A percentile compares a stretch with the other conserved stretches of the same genome.
phyloP scores from a whole-genome alignment of 2,113 vertebrate species.

The Raja brachyura region DNA sequence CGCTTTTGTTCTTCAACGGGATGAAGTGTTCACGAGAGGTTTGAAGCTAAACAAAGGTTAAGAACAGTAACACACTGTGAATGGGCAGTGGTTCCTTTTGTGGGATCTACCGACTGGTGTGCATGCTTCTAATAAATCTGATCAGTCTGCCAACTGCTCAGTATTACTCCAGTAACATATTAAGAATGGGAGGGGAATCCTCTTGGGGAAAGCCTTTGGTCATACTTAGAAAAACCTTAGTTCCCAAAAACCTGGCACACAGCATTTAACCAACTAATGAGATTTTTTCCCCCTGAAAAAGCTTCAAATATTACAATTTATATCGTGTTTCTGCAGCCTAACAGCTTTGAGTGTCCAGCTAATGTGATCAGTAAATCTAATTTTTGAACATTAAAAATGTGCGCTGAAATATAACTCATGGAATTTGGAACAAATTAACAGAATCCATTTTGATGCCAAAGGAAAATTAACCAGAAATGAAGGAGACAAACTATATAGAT shows the following conservation, averaged over 20 bases:
- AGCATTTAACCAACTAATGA: not conserved
- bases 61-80: no score
- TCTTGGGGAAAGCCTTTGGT: not conserved
- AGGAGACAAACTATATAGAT: not conserved
- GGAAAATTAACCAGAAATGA: not conserved
- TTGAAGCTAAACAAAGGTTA: no score
- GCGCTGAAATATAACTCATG: not conserved
- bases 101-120: not conserved
- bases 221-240: not conserved
- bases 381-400: not conserved
- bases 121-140: not conserved
- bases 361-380: not conserved
- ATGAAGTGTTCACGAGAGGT: not conserved
- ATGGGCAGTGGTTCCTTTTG: not conserved
- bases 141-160: not conserved
- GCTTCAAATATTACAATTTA: not conserved
- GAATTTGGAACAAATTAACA: not conserved
- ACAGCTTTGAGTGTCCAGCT: not conserved
- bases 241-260: not conserved
- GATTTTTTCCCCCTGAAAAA: not conserved
- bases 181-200: not conserved
- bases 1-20: not conserved
- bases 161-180: not conserved
- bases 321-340: not conserved
- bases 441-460: not conserved